Evolutionary conservation across 2,888 invertebrate genomes (phyloP).

Genomic region (Neoitamus cyanurus): DNA sequence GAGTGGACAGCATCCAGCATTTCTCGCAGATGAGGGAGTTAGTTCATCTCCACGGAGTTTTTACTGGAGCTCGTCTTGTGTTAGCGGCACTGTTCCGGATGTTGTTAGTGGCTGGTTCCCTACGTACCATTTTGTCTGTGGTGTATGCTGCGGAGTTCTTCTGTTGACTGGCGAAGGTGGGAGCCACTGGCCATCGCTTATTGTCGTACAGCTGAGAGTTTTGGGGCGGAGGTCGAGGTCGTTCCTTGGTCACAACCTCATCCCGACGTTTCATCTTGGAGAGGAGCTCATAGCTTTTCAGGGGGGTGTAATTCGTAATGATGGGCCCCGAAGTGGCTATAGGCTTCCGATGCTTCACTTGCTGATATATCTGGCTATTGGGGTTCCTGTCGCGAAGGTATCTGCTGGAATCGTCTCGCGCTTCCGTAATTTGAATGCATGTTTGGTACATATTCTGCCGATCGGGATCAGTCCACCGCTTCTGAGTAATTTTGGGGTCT

Average conservation of each 20-base stretch:
- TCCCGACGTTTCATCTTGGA: constrained; percentile 19
- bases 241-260: background rate
- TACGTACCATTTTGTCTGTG: constrained; percentile 31
- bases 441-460: constrained; percentile 41
- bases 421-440: constrained; percentile 22
- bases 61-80: constrained; percentile 13
- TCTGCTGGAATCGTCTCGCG: background rate
- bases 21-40: background rate
- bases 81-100: constrained; percentile 12
- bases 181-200: background rate
- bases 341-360: background rate
- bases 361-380: background rate
- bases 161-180: constrained; percentile 14
- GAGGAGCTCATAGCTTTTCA: constrained; percentile 48
- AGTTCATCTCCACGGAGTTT: constrained; percentile 46
- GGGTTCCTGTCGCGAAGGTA: background rate
- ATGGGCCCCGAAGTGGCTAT: background rate
- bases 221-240: background rate
- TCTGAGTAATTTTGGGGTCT: constrained; percentile 30
- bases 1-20: background rate
- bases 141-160: background rate
- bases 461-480: constrained; percentile 29
- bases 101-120: constrained; percentile 10
- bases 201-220: background rate
- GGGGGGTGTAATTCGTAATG: constrained; percentile 26